Conservation (phyloP, 2,888 invertebrate genomes). For the Branchellion lobata region DNA sequence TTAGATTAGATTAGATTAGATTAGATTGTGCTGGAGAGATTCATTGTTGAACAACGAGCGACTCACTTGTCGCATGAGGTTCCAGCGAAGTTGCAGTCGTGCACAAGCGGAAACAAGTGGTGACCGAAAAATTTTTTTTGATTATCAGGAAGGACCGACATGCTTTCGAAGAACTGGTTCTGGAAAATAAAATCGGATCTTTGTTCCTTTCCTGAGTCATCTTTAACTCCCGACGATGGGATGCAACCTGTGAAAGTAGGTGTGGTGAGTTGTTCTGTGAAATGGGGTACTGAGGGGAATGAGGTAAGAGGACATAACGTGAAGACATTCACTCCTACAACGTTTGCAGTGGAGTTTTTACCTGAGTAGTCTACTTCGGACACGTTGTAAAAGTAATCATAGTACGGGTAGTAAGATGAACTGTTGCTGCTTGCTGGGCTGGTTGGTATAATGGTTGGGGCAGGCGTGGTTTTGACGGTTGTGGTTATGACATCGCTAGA, state of each 20-base stretch:
- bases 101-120: not conserved
- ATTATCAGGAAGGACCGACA: not conserved
- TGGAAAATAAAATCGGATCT: slow-evolving; percentile 9
- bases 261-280: too few species aligned
- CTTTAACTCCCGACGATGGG: not conserved
- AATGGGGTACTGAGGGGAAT: too few species aligned
- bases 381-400: not conserved
- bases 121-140: not conserved
- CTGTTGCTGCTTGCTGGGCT: too few species aligned
- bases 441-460: too few species aligned
- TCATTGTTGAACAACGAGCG: too few species aligned
- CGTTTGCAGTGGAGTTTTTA: too few species aligned
- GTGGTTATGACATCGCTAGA: too few species aligned
- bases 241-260: not conserved
- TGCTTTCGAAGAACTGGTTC: not conserved
- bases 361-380: too few species aligned
- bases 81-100: not conserved
- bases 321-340: too few species aligned
- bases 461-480: not conserved
- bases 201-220: not conserved
- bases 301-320: too few species aligned
- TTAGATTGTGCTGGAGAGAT: too few species aligned
- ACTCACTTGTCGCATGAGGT: not conserved
- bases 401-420: not conserved
- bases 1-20: too few species aligned